Percentiles rank a stretch among this genome's conserved stretches.
Evolutionary conservation across 1,140 invertebrate genomes (phyloP).

Genomic region (Drusus annulatus): DNA sequence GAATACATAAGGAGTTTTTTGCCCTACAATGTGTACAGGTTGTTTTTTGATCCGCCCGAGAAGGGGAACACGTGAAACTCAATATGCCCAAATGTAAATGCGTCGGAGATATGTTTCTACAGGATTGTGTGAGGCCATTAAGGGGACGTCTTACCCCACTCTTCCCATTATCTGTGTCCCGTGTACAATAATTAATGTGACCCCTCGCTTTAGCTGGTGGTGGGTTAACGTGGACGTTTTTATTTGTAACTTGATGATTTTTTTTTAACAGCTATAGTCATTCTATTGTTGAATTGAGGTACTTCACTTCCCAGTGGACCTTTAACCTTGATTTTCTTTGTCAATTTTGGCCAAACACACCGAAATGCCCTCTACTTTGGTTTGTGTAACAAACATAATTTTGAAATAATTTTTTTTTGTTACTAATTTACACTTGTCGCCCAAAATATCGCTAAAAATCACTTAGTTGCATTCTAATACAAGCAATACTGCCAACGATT

Average conservation of each 20-base stretch:
- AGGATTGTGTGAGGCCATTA: slow-evolving; percentile 39
- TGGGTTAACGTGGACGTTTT: neutral
- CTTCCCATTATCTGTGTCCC: slow-evolving; percentile 11
- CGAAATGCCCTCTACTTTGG: too few relatives aligned
- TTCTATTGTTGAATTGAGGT: neutral
- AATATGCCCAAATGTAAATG: slow-evolving; percentile 40
- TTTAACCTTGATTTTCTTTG: too few relatives aligned
- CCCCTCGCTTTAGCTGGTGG: slow-evolving; percentile 12
- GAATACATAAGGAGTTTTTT: slow-evolving; percentile 42
- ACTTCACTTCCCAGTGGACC: neutral
- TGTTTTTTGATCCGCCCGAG: slow-evolving; percentile 32
- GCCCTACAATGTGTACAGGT: slow-evolving; percentile 36
- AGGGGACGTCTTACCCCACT: slow-evolving; percentile 19
- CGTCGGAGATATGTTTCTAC: slow-evolving; percentile 41
- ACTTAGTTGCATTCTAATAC: too few relatives aligned
- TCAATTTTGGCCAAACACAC: too few relatives aligned
- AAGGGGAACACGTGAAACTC: slow-evolving; percentile 26
- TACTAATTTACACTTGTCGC: too few relatives aligned
- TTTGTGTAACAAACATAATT: too few relatives aligned
- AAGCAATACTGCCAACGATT: too few relatives aligned
- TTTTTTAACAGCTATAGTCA: neutral
- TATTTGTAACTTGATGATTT: neutral
- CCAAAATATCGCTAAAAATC: too few relatives aligned
- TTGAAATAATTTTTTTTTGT: too few relatives aligned
- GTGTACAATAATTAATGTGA: slow-evolving; percentile 36